phyloP scores from a whole-genome alignment of 2,888 invertebrate species.

The Neocrepidodera transversa region DNA sequence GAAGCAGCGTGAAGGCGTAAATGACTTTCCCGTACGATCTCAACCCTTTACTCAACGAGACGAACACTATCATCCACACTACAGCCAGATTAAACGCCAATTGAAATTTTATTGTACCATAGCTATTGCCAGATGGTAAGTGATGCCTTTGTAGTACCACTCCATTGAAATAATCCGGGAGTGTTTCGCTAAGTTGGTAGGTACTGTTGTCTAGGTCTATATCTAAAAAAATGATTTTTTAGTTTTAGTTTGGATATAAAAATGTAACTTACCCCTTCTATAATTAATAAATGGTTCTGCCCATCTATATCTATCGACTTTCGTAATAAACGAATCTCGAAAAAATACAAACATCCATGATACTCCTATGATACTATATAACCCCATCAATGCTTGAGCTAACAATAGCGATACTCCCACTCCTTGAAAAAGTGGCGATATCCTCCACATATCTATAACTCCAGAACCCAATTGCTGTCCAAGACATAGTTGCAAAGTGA shows the following conservation, averaged over 20 bases:
- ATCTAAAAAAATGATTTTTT: conserved; percentile 44
- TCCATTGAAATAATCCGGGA: conserved; percentile 86
- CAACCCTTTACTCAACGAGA: conserved; percentile 86
- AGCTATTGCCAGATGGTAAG: conserved; percentile 56
- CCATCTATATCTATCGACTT: conserved; percentile 81
- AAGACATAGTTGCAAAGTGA: conserved; percentile 83
- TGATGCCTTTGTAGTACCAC: conserved; percentile 76
- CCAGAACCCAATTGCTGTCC: conserved; percentile 86
- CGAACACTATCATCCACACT: conserved; percentile 89
- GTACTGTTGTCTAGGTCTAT: conserved; percentile 54
- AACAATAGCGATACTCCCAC: conserved; percentile 83
- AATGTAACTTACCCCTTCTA: conserved; percentile 66
- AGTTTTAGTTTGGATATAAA: too few species aligned
- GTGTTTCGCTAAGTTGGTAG: conserved; percentile 73
- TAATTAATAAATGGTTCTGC: conserved; percentile 76
- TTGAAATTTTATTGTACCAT: conserved; percentile 81
- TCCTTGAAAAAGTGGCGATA: conserved; percentile 90
- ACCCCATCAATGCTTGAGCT: conserved; percentile 80
- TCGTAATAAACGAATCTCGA: conserved; percentile 83
- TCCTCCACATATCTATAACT: conserved; percentile 91
- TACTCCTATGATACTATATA: conserved; percentile 88
- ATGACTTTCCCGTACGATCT: conserved; percentile 85
- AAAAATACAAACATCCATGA: conserved; percentile 92
- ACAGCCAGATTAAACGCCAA: conserved; percentile 89
- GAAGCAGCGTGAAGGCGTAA: conserved; percentile 79